These are phyloP conservation scores for Pseudocheirus occidentalis DNA, from an alignment of 2,797 vertebrate species.

Conservation along the genomic window DNA sequence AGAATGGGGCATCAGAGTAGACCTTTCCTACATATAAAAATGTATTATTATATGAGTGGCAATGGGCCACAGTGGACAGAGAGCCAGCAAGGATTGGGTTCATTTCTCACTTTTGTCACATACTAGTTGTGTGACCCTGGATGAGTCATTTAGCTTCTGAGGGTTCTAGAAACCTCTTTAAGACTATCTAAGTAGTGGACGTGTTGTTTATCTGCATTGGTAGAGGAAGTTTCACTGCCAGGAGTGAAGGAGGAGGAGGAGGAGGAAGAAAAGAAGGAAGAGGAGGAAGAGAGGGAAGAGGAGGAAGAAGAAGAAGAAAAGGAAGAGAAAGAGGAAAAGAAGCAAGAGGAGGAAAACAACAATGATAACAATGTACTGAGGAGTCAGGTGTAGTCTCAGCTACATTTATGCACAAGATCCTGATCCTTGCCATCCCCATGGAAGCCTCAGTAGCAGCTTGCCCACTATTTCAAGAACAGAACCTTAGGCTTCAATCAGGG, in stretches of 20 bases:
- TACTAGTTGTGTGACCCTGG: too few species aligned
- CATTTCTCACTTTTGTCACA: not conserved
- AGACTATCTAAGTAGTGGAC: not conserved
- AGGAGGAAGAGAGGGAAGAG: not conserved
- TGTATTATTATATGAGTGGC: too few species aligned
- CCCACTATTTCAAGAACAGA: not conserved
- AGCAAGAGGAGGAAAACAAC: not conserved
- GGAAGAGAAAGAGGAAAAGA: not conserved
- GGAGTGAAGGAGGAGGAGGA: not conserved
- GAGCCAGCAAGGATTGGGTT: not conserved
- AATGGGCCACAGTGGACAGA: not conserved
- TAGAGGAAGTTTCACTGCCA: not conserved
- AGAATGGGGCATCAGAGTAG: too few species aligned
- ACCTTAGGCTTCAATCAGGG: not conserved
- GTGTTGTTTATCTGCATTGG: not conserved
- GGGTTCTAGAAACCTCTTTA: not conserved
- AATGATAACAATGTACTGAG: rapidly evolving
- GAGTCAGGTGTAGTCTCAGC: not conserved
- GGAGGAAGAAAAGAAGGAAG: too few species aligned
- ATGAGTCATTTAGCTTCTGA: not conserved
- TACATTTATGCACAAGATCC: too few species aligned
- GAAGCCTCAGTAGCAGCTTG: not conserved
- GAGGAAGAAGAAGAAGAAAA: not conserved
- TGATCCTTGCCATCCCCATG: too few species aligned
- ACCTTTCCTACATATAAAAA: too few species aligned